Evolutionary conservation across 2,888 invertebrate species (phyloP).

Genomic region (Megastigmus dorsalis): DNA sequence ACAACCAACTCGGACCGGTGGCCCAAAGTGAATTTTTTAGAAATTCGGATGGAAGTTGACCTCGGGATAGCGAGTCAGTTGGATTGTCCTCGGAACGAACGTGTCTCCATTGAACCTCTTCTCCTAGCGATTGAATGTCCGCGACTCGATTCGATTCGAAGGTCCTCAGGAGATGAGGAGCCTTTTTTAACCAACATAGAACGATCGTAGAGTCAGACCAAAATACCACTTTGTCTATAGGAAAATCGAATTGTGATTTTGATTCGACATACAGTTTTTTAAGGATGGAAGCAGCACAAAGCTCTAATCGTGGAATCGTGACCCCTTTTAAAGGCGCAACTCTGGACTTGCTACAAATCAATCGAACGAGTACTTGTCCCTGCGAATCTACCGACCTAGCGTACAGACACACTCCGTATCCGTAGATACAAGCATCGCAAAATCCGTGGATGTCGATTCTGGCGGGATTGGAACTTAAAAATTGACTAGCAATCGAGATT

Average conservation of each 20-base stretch:
- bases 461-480: too few relatives aligned
- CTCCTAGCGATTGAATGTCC: too few relatives aligned
- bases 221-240: too few relatives aligned
- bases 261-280: too few relatives aligned
- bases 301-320: constrained; percentile 50
- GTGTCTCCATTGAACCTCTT: too few relatives aligned
- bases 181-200: constrained; percentile 52
- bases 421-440: too few relatives aligned
- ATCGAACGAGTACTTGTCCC: neutral
- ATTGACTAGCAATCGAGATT: constrained; percentile 42
- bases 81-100: too few relatives aligned
- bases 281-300: constrained; percentile 54
- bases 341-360: constrained; percentile 45
- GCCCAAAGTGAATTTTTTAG: neutral
- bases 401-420: constrained; percentile 44
- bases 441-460: too few relatives aligned
- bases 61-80: too few relatives aligned
- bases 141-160: too few relatives aligned
- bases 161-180: too few relatives aligned
- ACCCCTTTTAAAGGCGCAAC: constrained; percentile 37
- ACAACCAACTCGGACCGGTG: neutral
- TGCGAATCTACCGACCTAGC: neutral
- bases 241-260: too few relatives aligned
- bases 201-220: constrained; percentile 55
- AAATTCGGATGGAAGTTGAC: constrained; percentile 51